Base-by-base conservation (phyloP, 1,140 invertebrate genomes). In the Camponotus pennsylvanicus region DNA sequence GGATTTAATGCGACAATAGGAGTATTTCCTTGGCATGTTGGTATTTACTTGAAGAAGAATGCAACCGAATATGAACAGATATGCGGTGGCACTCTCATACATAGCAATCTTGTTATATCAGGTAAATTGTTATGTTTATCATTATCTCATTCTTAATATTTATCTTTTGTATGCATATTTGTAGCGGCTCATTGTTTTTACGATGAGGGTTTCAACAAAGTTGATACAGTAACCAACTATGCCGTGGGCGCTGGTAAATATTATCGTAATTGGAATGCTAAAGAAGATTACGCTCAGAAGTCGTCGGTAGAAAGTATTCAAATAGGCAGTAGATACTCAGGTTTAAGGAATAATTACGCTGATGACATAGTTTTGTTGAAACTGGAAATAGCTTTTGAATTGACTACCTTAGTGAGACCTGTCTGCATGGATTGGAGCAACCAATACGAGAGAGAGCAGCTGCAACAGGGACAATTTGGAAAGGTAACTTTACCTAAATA, bases 11-110 rank as follows among this genome's bases (percentile, higher is more conserved):
- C 94, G 0, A 92, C 95, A 70, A 78, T 92, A 0, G 95, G 94
- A 0, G 90, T 95, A 79, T 94, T 96, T 63, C 96, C 96, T 0
- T 96, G 96, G 96, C 95, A 96, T 55, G 94, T 95, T 15, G 96
- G 95, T 1, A 93, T 97, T 63, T 97, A 96, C 91, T 83, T 57
- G n/a, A 95, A 93, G 64, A 8, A 42, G 42, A 76, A n/a, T 59
- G 13, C 45, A 55, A 80, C 0, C 27, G 80, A 87, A 5, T 93
- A 91, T 80, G 86, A 88, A 70, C 95, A 96, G 78, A 94, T 95
- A 66, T 96, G 96, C 67, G 95, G 95, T 0, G 96, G 96, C 0
- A 94, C 95, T 3, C 92, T 96, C 5, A 90, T 96, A 57, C 93
- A 86, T 76, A 91, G 88, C 42, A 94, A 91, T 42, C 63, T 93